Evolutionary conservation across 2,797 vertebrate species (phyloP).

Genomic region (Menidia menidia): DNA sequence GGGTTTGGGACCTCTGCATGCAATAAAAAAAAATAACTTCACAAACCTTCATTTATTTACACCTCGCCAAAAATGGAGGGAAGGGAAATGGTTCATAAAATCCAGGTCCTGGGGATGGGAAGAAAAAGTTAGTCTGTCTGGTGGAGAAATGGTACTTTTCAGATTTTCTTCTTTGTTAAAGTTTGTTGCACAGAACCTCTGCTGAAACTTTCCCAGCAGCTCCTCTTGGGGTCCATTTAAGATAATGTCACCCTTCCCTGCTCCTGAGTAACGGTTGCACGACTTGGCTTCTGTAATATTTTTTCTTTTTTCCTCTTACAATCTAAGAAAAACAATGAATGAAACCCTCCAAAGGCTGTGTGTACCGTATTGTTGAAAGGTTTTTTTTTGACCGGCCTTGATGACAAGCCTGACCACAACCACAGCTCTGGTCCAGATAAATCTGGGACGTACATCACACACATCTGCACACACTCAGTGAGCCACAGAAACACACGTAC

Average conservation of each 20-base stretch:
- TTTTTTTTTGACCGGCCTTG: conserved; percentile 48
- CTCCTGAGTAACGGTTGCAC: conserved; percentile 49
- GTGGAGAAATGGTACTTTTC: conserved; percentile 11
- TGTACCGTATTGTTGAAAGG: conserved; percentile 28
- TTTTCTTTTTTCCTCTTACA: conserved; percentile 22
- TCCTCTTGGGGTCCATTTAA: conserved; percentile 43
- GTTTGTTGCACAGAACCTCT: conserved; percentile 35
- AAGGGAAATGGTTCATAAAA: conserved; percentile 39
- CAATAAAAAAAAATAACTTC: conserved; percentile 33
- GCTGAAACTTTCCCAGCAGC: conserved; percentile 29
- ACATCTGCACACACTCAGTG: conserved; percentile 36
- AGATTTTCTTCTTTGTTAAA: conserved; percentile 17
- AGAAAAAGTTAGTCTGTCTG: conserved; percentile 10
- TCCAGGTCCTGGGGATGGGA: conserved; percentile 9
- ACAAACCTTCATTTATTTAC: conserved; percentile 29
- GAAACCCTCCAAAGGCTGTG: conserved; percentile 34
- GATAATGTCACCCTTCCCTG: conserved; percentile 50
- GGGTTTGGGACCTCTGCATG: conserved; percentile 14
- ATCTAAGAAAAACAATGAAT: conserved; percentile 55
- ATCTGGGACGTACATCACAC: conserved; percentile 67
- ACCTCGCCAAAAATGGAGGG: conserved; percentile 26
- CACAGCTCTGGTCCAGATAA: conserved; percentile 74
- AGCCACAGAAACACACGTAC: conserved; percentile 47
- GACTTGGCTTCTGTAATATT: conserved; percentile 19
- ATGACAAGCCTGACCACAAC: conserved; percentile 67